These are phyloP conservation scores for Dendrophyllia cribrosa DNA, from an alignment of 64 coral and sea anemone genomes.

Conservation along the genomic window DNA sequence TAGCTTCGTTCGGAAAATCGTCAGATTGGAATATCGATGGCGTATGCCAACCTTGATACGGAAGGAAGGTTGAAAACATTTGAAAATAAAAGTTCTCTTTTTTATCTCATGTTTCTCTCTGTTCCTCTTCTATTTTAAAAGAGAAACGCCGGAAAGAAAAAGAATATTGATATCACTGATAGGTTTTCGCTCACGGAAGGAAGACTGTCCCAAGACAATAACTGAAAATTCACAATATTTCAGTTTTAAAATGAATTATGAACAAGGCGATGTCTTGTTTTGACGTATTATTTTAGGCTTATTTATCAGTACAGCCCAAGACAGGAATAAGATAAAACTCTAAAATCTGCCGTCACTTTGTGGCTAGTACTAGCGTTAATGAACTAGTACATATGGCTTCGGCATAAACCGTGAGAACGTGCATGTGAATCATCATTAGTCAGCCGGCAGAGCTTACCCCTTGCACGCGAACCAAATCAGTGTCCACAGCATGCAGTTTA, in stretches of 20 bases:
- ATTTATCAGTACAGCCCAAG: not conserved
- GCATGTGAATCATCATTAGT: too few species aligned
- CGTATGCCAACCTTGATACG: too few species aligned
- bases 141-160: not conserved
- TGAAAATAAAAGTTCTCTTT: not conserved
- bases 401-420: not conserved
- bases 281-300: not conserved
- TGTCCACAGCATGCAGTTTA: not conserved
- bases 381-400: not conserved
- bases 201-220: not conserved
- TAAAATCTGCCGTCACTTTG: slow-evolving; percentile 14
- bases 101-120: not conserved
- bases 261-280: not conserved
- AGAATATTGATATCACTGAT: not conserved
- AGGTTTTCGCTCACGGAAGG: not conserved
- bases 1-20: too few species aligned
- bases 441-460: too few species aligned
- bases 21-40: not conserved
- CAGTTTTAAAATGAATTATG: not conserved
- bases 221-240: not conserved
- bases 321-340: not conserved
- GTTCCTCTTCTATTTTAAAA: not conserved
- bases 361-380: not conserved
- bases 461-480: not conserved
- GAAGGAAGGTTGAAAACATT: not conserved